phyloP scores from a whole-genome alignment of 2,888 invertebrate species.

The Digitonthophagus gazella region DNA sequence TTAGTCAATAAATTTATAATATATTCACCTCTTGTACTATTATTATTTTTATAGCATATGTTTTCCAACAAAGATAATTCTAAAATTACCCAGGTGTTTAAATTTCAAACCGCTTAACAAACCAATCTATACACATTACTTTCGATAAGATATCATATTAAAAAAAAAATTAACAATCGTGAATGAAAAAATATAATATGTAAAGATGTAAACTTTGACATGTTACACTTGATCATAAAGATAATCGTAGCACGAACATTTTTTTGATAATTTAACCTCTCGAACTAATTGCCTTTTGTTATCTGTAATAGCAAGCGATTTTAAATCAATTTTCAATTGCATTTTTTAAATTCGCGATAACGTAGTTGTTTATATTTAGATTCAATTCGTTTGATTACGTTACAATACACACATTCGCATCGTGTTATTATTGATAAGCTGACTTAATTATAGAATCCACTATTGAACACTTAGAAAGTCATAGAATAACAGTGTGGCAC shows the following conservation, averaged over 20 bases:
- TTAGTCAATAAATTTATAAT: no score
- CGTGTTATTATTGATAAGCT: background rate
- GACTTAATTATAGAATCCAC: background rate
- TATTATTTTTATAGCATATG: no score
- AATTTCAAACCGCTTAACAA: background rate
- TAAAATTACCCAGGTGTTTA: background rate
- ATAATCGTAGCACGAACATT: background rate
- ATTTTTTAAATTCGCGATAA: background rate
- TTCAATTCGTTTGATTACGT: background rate
- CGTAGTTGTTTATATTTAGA: background rate
- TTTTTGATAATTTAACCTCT: background rate
- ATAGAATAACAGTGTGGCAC: background rate
- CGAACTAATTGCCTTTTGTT: background rate
- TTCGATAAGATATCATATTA: background rate
- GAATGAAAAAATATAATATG: background rate
- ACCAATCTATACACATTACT: background rate
- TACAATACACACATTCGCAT: background rate
- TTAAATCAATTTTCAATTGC: background rate
- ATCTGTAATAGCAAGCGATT: background rate
- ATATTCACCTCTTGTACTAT: no score
- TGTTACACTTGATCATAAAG: background rate
- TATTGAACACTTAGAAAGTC: background rate
- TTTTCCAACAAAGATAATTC: background rate
- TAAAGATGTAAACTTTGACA: background rate
- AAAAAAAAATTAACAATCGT: background rate